A percentile compares a stretch with the other conserved stretches of the same genome.
These are phyloP conservation scores for Argentina silus DNA, from an alignment of 2,797 vertebrate species.

Conservation along the genomic window DNA sequence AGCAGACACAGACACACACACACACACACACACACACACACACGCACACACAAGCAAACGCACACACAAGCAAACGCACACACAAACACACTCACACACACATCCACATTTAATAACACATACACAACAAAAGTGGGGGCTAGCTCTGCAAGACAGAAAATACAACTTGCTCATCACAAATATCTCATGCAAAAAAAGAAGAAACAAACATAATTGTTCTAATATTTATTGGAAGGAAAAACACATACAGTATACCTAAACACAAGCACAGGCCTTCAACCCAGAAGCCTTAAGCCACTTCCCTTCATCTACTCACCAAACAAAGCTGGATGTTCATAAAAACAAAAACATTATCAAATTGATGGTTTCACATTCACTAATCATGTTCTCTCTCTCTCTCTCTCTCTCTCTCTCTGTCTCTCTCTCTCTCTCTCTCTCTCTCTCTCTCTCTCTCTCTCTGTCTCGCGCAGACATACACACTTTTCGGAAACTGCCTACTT, in stretches of 20 bases:
- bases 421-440: neutral
- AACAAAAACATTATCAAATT: too few relatives aligned
- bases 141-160: too few relatives aligned
- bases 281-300: too few relatives aligned
- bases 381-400: too few relatives aligned
- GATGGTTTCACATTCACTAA: neutral
- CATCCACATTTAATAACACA: neutral
- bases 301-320: too few relatives aligned
- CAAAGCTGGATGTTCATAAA: too few relatives aligned
- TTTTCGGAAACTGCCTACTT: too few relatives aligned
- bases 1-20: conserved; percentile 29
- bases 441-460: too few relatives aligned
- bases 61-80: neutral
- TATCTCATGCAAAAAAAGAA: neutral
- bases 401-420: neutral
- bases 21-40: neutral
- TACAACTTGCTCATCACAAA: too few relatives aligned
- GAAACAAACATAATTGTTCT: conserved; percentile 7
- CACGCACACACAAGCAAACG: neutral
- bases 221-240: conserved; percentile 51
- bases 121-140: neutral
- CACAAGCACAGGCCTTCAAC: too few relatives aligned
- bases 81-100: too few relatives aligned
- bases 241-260: conserved; percentile 16
- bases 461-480: conserved; percentile 59